These are phyloP conservation scores for Altica lythri DNA, from an alignment of 2,888 invertebrate genomes.

Conservation along the genomic window DNA sequence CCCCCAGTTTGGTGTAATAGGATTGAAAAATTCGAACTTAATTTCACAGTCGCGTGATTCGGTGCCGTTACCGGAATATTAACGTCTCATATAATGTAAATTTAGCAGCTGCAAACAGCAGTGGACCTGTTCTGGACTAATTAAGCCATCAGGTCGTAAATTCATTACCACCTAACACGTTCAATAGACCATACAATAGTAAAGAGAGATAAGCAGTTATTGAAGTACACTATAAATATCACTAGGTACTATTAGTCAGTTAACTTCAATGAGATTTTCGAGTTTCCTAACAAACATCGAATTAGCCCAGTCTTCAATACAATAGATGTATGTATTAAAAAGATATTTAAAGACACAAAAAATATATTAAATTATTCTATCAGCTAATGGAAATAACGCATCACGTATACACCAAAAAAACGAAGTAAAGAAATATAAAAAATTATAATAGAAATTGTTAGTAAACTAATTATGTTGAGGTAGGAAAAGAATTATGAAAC, in stretches of 20 bases:
- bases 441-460: too few relatives aligned
- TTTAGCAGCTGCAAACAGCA: conserved; percentile 40
- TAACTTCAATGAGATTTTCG: conserved; percentile 12
- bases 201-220: conserved; percentile 30
- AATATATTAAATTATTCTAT: too few relatives aligned
- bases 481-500: too few relatives aligned
- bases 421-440: too few relatives aligned
- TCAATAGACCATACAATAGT: conserved; percentile 34
- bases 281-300: background rate
- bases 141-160: conserved; percentile 47
- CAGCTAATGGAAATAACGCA: too few relatives aligned
- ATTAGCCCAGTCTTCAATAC: background rate
- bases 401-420: too few relatives aligned
- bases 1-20: conserved; percentile 7
- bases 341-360: too few relatives aligned
- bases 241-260: conserved; percentile 29
- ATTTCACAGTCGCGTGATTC: conserved; percentile 44
- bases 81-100: conserved; percentile 46
- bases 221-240: conserved; percentile 30
- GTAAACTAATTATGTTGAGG: too few relatives aligned
- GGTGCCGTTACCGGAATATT: conserved; percentile 45
- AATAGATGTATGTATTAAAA: too few relatives aligned
- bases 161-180: conserved; percentile 44
- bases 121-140: conserved; percentile 41
- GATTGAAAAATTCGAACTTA: conserved; percentile 35